Base-by-base conservation (phyloP, 2,797 vertebrate genomes). In the Zenarchopterus dispar region DNA sequence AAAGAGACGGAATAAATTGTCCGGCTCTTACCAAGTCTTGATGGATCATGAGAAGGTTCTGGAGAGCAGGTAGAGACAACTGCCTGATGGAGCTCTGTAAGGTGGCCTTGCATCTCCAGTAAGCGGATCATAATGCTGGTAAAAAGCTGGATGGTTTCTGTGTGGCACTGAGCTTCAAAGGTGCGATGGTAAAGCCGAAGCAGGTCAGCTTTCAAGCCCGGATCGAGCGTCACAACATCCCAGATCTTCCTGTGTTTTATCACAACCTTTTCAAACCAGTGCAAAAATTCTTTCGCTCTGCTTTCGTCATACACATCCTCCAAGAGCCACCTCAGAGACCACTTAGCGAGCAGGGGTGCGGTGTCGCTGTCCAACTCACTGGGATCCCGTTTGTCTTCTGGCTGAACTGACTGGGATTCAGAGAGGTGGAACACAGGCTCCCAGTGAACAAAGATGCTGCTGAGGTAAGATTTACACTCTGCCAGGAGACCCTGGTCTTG, bases 381-480 rank as follows among this genome's bases (percentile, higher is more conserved):
- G 0, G 75, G 21, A 50, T 87, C 64, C 0, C 23, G 18, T 31
- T 80, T 52, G 0, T 55, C 65, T 5, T 0, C 60, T 31, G 56
- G 72, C 62, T 33, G 48, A 0, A 9, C 21, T 6, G 22, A 19
- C 31, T 76, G 67, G 0, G 60, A 42, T 68, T 70, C 67, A 64
- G 70, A 41, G 44, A 56, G 54, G 26, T 5, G 44, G 52, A 62
- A 1, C 17, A 52, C 67, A 0, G 94, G 94, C 43, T 92, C 84
- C 96, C 96, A 97, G 2, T 95, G 91, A 47, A 88, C 78, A 53
- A 98, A 83, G 55, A 96, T 81, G 67, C 84, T 88, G 69, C 89
- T 78, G 57, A 99, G 86, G 55, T 88, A 76, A 13, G 62, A 43
- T 80, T 80, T 93, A 83, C 95, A 95, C 3, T 83, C 84, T 4